A percentile compares a stretch with the other conserved stretches of the same genome.
Evolutionary conservation across 2,888 invertebrate genomes (phyloP).

Genomic region (Morinoia aosen): DNA sequence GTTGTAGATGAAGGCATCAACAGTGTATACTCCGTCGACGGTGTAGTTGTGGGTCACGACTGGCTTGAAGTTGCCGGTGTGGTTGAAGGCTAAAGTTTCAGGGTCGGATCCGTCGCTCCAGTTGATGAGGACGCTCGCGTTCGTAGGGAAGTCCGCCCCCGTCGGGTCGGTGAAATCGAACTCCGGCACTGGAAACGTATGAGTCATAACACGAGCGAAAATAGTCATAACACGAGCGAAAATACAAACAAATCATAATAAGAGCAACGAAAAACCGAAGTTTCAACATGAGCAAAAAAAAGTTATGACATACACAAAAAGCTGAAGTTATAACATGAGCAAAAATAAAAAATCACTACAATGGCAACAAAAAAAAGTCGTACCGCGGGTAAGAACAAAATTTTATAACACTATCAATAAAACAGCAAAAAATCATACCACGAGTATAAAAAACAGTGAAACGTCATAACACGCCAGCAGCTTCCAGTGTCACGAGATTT

Average conservation of each 20-base stretch:
- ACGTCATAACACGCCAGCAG: too few relatives aligned
- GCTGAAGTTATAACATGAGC: too few relatives aligned
- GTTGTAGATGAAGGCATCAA: conserved; percentile 67
- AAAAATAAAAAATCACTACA: too few relatives aligned
- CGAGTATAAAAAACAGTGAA: too few relatives aligned
- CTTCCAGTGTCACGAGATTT: too few relatives aligned
- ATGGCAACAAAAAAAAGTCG: too few relatives aligned
- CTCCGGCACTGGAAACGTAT: conserved; percentile 49
- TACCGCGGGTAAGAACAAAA: too few relatives aligned
- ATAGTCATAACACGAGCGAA: background rate
- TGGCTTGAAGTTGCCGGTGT: conserved; percentile 53
- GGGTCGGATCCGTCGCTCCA: conserved; percentile 63
- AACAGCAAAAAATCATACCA: too few relatives aligned
- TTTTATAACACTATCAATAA: too few relatives aligned
- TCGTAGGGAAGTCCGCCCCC: conserved; percentile 62
- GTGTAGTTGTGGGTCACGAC: conserved; percentile 66
- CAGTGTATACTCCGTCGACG: conserved; percentile 65
- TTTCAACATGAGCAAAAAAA: too few relatives aligned
- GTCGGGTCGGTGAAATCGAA: conserved; percentile 56
- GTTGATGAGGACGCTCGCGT: conserved; percentile 59
- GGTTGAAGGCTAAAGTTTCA: conserved; percentile 56
- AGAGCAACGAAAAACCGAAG: background rate
- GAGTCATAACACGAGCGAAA: background rate
- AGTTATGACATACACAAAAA: too few relatives aligned
- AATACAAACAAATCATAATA: background rate